Evolutionary conservation across 2,797 vertebrate species (phyloP).

Genomic region (Myotis pilosus): DNA sequence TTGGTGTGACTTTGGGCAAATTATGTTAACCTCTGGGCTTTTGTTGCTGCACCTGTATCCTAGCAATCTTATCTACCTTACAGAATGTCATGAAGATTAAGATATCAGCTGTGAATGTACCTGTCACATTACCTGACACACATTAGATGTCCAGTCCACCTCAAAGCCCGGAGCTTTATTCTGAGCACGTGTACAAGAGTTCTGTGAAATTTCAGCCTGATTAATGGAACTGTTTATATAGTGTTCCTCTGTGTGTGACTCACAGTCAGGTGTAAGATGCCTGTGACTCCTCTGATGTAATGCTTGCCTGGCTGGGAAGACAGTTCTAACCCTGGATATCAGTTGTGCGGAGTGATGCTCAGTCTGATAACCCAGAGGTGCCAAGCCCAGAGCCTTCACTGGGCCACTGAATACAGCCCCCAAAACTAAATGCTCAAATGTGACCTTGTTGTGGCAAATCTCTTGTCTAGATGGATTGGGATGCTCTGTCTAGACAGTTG

Average conservation of each 20-base stretch:
- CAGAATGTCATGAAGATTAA: background rate
- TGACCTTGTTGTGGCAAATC: background rate
- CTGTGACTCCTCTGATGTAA: background rate
- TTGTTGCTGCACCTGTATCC: background rate
- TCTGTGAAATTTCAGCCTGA: background rate
- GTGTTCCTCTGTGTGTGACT: background rate
- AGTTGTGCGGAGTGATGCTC: background rate
- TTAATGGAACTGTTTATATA: background rate
- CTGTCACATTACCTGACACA: background rate
- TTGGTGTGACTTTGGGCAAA: background rate
- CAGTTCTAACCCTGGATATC: background rate
- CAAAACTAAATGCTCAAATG: background rate
- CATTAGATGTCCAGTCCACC: background rate
- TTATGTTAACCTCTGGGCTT: background rate
- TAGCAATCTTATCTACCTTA: background rate
- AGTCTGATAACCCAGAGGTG: background rate
- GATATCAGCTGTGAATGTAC: background rate
- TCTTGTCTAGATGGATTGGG: slow-evolving; percentile 54
- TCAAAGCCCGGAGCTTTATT: background rate
- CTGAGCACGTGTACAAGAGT: background rate
- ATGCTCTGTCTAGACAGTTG: slow-evolving; percentile 69
- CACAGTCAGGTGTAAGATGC: background rate
- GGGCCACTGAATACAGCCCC: background rate
- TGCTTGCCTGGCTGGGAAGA: background rate
- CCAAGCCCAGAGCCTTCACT: background rate